Conservation (phyloP, 1,140 invertebrate genomes). For the Agrypnia vestita region DNA sequence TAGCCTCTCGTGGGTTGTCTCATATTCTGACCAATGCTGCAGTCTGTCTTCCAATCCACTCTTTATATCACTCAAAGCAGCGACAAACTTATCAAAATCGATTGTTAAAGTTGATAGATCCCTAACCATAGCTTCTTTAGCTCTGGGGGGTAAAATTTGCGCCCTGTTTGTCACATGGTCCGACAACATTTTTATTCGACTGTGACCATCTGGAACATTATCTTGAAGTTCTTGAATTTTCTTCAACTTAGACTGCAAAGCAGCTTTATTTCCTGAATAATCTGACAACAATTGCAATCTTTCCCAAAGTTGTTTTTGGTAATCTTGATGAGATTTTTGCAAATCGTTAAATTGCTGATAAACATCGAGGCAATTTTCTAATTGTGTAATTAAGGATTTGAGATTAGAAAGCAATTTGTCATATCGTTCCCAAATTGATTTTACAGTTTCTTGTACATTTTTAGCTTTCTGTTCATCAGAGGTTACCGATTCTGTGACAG, state of each 20-base stretch:
- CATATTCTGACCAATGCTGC: slow-evolving; percentile 93
- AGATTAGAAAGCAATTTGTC: slow-evolving; percentile 77
- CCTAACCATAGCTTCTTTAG: slow-evolving; percentile 86
- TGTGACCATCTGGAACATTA: slow-evolving; percentile 81
- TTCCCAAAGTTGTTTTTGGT: slow-evolving; percentile 91
- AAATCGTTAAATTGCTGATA: slow-evolving; percentile 89
- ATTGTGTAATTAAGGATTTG: slow-evolving; percentile 70
- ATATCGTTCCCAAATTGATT: slow-evolving; percentile 83
- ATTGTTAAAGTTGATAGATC: slow-evolving; percentile 83
- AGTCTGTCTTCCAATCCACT: slow-evolving; percentile 88
- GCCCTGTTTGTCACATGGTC: slow-evolving; percentile 80
- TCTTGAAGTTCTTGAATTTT: slow-evolving; percentile 87
- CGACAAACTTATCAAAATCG: slow-evolving; percentile 88
- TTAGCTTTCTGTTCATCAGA: slow-evolving; percentile 76
- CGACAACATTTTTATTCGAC: slow-evolving; percentile 80
- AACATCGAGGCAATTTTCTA: slow-evolving; percentile 84
- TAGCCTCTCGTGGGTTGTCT: slow-evolving; percentile 87
- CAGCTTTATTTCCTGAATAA: slow-evolving; percentile 86
- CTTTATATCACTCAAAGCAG: slow-evolving; percentile 82
- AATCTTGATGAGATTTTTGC: slow-evolving; percentile 88
- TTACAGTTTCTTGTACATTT: slow-evolving; percentile 80
- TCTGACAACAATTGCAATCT: slow-evolving; percentile 84
- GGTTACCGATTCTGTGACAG: slow-evolving; percentile 72
- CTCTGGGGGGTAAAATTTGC: slow-evolving; percentile 79
- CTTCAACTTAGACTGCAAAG: slow-evolving; percentile 80